phyloP scores from a whole-genome alignment of 2,797 vertebrate genomes.

The Cirrhinus mrigala region DNA sequence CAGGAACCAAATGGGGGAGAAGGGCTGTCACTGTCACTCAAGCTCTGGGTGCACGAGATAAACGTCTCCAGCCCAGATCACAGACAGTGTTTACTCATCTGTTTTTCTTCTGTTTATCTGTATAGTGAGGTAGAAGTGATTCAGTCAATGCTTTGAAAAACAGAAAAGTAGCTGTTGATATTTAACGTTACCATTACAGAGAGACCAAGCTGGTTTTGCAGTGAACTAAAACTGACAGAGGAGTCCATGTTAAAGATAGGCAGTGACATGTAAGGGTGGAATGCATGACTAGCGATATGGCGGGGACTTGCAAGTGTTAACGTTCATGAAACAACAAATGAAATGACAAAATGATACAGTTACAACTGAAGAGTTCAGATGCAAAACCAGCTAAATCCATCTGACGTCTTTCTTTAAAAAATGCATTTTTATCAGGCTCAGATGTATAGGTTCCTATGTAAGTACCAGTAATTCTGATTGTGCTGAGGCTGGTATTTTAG shows the following conservation, averaged over 20 bases:
- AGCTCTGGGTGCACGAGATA: slow-evolving; percentile 4
- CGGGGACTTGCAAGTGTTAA: neutral
- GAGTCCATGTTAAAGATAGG: slow-evolving; percentile 56
- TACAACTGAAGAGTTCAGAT: no score
- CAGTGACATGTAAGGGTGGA: slow-evolving; percentile 39
- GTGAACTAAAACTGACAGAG: slow-evolving; percentile 30
- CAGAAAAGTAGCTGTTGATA: neutral
- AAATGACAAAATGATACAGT: slow-evolving; percentile 1
- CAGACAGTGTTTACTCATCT: neutral
- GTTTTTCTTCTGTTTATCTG: slow-evolving; percentile 13
- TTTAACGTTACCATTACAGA: neutral
- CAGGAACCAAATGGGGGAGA: slow-evolving; percentile 30
- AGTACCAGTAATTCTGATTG: no score
- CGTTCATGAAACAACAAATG: slow-evolving; percentile 4
- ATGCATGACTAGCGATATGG: slow-evolving; percentile 42
- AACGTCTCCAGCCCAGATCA: slow-evolving; percentile 21
- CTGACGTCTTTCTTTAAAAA: no score
- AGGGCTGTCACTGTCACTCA: slow-evolving; percentile 55
- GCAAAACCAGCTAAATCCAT: no score
- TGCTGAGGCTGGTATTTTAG: no score
- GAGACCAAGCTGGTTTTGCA: neutral
- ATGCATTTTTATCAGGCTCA: no score
- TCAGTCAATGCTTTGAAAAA: neutral
- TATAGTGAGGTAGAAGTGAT: neutral
- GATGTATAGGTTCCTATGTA: no score